Evolutionary conservation across 2,113 vertebrate genomes (phyloP).

Genomic region (Suncus etruscus): DNA sequence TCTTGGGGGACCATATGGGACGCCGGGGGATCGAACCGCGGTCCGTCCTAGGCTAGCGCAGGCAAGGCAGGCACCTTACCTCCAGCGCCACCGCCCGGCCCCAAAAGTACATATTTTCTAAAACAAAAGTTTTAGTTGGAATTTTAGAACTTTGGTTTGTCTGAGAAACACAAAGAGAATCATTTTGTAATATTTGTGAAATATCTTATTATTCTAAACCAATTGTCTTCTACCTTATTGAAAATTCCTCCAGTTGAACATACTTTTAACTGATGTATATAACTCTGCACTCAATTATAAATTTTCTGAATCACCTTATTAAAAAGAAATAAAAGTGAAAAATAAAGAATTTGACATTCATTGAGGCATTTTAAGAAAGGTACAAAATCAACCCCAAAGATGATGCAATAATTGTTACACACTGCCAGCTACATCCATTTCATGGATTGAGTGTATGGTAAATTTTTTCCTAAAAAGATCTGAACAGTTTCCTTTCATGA

Average conservation of each 20-base stretch:
- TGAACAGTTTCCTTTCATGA: neutral
- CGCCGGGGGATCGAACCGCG: too few species aligned
- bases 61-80: too few species aligned
- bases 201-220: constrained; percentile 19
- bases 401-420: too few species aligned
- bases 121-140: constrained; percentile 26
- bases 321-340: neutral
- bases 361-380: neutral
- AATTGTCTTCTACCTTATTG: constrained; percentile 1
- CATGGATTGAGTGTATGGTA: neutral
- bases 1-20: too few species aligned
- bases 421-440: neutral
- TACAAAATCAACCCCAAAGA: neutral
- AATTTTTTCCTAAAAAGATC: neutral
- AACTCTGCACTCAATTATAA: neutral
- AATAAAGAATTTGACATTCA: too few species aligned
- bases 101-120: too few species aligned
- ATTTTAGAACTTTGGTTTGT: neutral
- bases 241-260: neutral
- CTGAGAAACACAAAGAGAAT: constrained; percentile 21
- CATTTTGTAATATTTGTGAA: neutral
- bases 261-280: fast-evolving
- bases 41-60: too few species aligned
- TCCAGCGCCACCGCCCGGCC: too few species aligned
- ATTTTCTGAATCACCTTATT: neutral